Conservation (phyloP, 2,888 invertebrate species). For the Antheraea yamamai region DNA sequence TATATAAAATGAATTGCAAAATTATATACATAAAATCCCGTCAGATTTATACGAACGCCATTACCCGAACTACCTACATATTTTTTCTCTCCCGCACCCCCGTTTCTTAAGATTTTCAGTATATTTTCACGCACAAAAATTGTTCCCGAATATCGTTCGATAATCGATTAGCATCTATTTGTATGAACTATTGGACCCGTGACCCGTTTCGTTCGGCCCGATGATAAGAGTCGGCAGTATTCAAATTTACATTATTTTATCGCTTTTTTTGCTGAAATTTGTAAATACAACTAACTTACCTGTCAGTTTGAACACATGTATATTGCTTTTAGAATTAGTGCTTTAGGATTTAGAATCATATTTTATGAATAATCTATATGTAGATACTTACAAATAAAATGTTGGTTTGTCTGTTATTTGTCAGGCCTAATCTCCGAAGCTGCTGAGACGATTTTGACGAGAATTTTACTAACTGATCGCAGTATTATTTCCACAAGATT, state of each 20-base stretch:
- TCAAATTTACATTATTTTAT: neutral
- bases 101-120: conserved; percentile 8
- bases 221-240: neutral
- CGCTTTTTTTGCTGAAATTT: neutral
- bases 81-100: neutral
- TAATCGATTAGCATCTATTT: conserved; percentile 31
- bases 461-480: too few species aligned
- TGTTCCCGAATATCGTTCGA: conserved; percentile 21
- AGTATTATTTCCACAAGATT: too few species aligned
- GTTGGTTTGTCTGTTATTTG: too few species aligned
- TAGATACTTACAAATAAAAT: too few species aligned
- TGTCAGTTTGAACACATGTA: neutral
- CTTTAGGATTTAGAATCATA: too few species aligned
- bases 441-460: too few species aligned
- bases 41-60: neutral
- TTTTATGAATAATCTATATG: too few species aligned
- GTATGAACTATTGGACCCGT: conserved; percentile 29
- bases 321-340: neutral
- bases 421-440: too few species aligned
- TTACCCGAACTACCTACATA: neutral
- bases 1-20: too few species aligned
- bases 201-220: conserved; percentile 31
- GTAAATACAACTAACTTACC: neutral
- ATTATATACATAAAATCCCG: too few species aligned
- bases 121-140: conserved; percentile 24